Evolutionary conservation across 1,140 invertebrate species (phyloP), one percentile per base, ranked within the genome.

Genomic region (Ceratosolen solmsi): DNA sequence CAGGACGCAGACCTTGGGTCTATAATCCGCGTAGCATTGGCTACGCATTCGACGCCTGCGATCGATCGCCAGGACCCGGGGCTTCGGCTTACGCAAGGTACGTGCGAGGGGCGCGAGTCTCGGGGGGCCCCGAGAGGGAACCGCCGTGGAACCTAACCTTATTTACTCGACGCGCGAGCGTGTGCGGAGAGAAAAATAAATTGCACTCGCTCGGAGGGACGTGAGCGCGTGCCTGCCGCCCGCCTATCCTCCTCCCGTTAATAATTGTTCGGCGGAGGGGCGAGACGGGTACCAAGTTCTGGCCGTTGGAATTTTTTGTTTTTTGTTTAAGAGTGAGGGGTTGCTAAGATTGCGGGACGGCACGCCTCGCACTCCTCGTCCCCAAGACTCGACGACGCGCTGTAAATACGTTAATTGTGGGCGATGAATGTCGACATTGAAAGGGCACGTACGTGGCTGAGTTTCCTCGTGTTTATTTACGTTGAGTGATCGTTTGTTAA

Each of bases 51-150:
- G 58, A 2, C 41, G 15, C 70, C 70, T 72, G 25, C 58, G 74
- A 65, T 77, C 56, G 74, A 77, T 77, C 41, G 38, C 74, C 8
- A 77, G 74, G 56, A 77, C 38, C 58, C 74, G 74, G 25, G 46
- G 38, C 25, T 72, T 49, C 2, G 74, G 33, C 30, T 68, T 38
- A 4, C 33, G 36, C 63, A 68, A 68, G 63, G 74, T 77, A 77
- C 74, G 74, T 77, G 56, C 33, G n/a, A 15, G 8, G 2, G n/a
- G 33, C 5, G 8, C 22, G 22, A 27, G 38, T n/a, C 22, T 30
- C 25, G 22, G 3, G 0, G n/a, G 2, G 25, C 51, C 72, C 25
- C 33, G 36, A 27, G 74, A 49, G 27, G 27, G 38, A 60, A 60
- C 54, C 13, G 73, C 49, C 20, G 33, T 11, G 11, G 25, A 49